Conservation (phyloP, 2,113 vertebrate species). For the Cyphomyrus discorhynchus region DNA sequence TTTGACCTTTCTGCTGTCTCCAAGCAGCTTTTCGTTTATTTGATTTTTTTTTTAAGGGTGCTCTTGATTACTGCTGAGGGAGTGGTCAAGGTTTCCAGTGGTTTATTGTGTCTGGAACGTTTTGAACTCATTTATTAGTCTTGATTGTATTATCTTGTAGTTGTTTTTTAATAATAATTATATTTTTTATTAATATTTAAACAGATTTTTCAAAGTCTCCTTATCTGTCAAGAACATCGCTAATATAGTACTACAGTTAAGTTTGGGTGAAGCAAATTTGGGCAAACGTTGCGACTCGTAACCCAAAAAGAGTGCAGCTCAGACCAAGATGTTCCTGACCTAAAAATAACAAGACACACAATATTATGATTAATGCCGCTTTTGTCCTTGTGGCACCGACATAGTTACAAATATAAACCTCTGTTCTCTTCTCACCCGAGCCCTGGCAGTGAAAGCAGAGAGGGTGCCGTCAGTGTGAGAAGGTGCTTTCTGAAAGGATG, state of each 20-base stretch:
- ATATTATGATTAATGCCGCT: conserved; percentile 36
- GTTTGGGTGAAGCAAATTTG: background rate
- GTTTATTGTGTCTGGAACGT: background rate
- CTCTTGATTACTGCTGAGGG: background rate
- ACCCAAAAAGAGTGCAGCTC: conserved; percentile 30
- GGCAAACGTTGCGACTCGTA: conserved; percentile 9
- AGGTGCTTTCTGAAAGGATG: background rate
- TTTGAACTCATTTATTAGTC: background rate
- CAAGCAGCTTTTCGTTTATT: background rate
- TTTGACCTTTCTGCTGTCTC: background rate
- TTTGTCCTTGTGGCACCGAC: conserved; percentile 44
- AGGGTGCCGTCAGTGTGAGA: background rate
- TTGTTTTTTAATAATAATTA: background rate
- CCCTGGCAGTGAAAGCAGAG: background rate
- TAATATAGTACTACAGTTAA: background rate
- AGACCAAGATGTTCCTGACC: conserved; percentile 37
- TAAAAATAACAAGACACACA: conserved; percentile 45
- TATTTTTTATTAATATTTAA: background rate
- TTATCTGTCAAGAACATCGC: background rate
- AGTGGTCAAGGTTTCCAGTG: background rate
- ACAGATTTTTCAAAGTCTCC: background rate
- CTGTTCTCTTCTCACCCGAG: background rate
- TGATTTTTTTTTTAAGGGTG: background rate
- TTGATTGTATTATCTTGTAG: background rate
- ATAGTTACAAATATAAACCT: conserved; percentile 9